phyloP scores from a whole-genome alignment of 1,140 invertebrate genomes.

The Mesaphorura yosii region DNA sequence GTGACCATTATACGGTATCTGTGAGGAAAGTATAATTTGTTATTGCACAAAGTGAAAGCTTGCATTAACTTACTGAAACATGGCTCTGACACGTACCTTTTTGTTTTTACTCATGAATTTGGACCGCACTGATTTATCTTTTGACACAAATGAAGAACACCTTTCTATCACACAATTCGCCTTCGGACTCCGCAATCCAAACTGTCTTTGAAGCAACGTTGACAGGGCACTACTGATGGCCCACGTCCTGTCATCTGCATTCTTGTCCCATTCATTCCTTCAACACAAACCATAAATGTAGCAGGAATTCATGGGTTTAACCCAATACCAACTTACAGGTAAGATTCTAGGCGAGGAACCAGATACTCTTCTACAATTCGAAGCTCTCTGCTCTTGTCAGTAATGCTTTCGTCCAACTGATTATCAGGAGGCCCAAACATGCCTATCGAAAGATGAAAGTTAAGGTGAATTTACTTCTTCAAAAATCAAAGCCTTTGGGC shows the following conservation, averaged over 20 bases:
- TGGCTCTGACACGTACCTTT: constrained; percentile 49
- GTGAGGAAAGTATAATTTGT: background rate
- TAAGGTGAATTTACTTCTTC: too few species aligned
- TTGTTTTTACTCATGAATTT: constrained; percentile 58
- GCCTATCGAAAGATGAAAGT: constrained; percentile 31
- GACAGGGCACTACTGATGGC: constrained; percentile 64
- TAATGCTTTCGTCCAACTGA: constrained; percentile 62
- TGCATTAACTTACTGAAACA: background rate
- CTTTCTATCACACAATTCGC: constrained; percentile 46
- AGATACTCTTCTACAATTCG: constrained; percentile 61
- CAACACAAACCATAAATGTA: constrained; percentile 31
- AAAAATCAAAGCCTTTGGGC: too few species aligned
- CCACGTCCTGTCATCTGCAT: constrained; percentile 53
- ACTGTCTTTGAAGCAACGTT: constrained; percentile 62
- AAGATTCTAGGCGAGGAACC: constrained; percentile 56
- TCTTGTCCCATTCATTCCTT: constrained; percentile 59
- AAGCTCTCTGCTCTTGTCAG: constrained; percentile 67
- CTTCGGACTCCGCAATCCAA: constrained; percentile 48
- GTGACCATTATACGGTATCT: constrained; percentile 69
- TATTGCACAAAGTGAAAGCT: background rate
- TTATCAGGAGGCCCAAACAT: constrained; percentile 79
- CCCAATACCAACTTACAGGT: constrained; percentile 45
- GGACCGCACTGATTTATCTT: constrained; percentile 65
- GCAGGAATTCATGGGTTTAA: background rate
- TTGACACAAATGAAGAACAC: constrained; percentile 65